Conservation (phyloP, 2,113 vertebrate genomes). For the Xenopus borealis region DNA sequence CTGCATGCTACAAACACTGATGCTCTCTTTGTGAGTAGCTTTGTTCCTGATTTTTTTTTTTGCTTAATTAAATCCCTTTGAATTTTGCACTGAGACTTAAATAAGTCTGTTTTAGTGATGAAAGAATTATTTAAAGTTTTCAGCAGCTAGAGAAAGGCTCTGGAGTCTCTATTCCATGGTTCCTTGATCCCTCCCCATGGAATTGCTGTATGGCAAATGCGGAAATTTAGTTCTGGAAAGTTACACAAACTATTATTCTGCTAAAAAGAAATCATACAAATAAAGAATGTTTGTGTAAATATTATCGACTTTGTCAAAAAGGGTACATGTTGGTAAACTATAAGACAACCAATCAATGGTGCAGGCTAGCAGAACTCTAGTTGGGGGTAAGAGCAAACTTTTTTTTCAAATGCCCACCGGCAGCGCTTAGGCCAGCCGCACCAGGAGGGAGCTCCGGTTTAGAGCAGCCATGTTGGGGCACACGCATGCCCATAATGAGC, state of each 20-base stretch:
- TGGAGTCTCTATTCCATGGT: conserved; percentile 2
- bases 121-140: conserved; percentile 37
- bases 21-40: conserved; percentile 37
- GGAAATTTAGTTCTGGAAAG: conserved; percentile 30
- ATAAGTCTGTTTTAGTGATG: conserved; percentile 35
- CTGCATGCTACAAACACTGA: conserved; percentile 29
- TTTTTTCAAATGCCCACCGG: no score
- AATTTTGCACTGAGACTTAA: conserved; percentile 33
- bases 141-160: conserved; percentile 27
- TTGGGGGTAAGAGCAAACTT: no score
- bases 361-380: no score
- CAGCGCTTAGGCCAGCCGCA: no score
- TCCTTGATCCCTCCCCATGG: conserved; percentile 29
- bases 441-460: no score
- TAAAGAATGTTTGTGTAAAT: no score
- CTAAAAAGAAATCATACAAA: background rate
- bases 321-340: no score
- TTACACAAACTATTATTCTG: conserved; percentile 24
- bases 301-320: no score
- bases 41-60: conserved; percentile 32
- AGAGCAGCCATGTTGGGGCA: no score
- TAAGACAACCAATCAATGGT: no score
- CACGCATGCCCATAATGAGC: no score
- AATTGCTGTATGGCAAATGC: conserved; percentile 31
- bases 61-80: conserved; percentile 44